Percentiles rank a stretch among this genome's conserved stretches.
These are phyloP conservation scores for Pollachius pollachius DNA, from an alignment of 2,113 vertebrate genomes.

Conservation along the genomic window DNA sequence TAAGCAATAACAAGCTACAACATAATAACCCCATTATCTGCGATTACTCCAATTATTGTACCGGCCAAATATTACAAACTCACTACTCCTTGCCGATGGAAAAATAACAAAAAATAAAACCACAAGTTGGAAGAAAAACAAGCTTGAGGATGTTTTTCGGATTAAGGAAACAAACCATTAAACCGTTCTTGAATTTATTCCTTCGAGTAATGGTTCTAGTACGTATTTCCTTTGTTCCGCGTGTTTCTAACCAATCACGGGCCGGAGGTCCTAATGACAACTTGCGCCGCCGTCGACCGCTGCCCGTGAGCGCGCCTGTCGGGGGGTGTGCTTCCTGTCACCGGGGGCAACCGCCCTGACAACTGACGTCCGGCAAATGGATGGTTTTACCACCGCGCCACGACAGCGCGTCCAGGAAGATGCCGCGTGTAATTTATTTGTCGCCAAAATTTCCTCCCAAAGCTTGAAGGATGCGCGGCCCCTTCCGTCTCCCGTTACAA, in stretches of 20 bases:
- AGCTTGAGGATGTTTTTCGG: too few species aligned
- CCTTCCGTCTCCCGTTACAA: background rate
- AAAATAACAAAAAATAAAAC: too few species aligned
- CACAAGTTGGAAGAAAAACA: too few species aligned
- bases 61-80: too few species aligned
- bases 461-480: background rate
- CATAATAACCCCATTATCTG: too few species aligned
- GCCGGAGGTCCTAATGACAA: background rate
- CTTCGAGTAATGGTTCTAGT: background rate
- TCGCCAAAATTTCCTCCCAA: background rate
- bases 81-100: too few species aligned
- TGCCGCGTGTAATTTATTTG: background rate
- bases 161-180: background rate
- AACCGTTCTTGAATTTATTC: background rate
- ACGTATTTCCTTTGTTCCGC: background rate
- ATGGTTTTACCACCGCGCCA: background rate
- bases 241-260: background rate
- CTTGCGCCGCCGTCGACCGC: background rate
- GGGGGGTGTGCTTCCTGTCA: background rate
- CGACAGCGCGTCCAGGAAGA: background rate
- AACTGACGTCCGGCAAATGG: background rate
- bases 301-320: background rate
- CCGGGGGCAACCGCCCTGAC: background rate
- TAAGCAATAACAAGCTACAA: too few species aligned
- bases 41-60: too few species aligned